Base-by-base conservation (phyloP, 2,888 invertebrate species). In the Capitulum mitella region DNA sequence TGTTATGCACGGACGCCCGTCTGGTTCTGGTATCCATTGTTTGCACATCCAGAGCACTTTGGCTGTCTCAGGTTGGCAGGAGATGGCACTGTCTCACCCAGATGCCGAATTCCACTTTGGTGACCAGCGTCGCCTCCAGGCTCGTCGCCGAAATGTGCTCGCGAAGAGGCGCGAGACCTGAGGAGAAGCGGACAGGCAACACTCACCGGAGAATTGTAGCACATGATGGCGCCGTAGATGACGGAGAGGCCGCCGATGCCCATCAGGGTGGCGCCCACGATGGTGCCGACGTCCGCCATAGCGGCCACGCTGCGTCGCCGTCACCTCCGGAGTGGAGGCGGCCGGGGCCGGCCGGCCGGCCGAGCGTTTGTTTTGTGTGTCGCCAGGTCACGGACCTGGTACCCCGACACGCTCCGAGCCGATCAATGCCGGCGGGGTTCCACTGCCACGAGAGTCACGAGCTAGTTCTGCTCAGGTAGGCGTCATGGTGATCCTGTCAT, bases 231-330 rank as follows among this genome's bases (percentile, higher is more conserved):
- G 64, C 64, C 64, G 34, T 64, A 64, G 64, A 64, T 12, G 64
- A 64, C 34, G 1, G 64, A 64, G 34, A 64, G 3, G 16, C 64
- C 64, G 14, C 64, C 64, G 34, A 64, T 3, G 16, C 64, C 19
- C 64, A 64, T 64, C 64, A 64, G 64, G 16, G 32, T 64, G 19
- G 34, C 64, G 34, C 64, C 64, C 64, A 64, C 64, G 64, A 64
- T 64, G 19, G 14, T 29, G 1, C 64, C 64, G 19, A 64, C 34
- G 34, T 64, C 64, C 12, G 64, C 34, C 64, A 64, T 64, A 34
- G 6, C 29, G n/a, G 1, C 29, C n/a, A 3, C 12, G 58, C 58
- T n/a, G 58, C n/a, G n/a, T n/a, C 58, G 29, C 22, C 22, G 19
- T 51, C 19, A 22, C 51, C 22, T 0, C 51, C 51, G 51, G 19